Evolutionary conservation across 1,140 invertebrate genomes (phyloP).

Genomic region (Holotrichia oblita): DNA sequence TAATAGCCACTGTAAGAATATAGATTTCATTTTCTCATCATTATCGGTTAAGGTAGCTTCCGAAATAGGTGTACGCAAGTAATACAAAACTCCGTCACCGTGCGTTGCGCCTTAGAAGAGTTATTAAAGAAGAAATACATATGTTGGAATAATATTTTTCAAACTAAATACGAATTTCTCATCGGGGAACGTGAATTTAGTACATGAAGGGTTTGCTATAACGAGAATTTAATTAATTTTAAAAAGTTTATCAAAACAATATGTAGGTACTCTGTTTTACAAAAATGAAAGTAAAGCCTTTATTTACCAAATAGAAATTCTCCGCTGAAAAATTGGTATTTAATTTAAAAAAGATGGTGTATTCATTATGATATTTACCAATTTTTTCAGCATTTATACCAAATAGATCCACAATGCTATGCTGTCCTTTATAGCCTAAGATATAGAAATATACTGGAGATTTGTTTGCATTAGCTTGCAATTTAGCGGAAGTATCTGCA

Average conservation of each 20-base stretch:
- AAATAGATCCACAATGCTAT: neutral
- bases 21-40: neutral
- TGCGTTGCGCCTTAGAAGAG: constrained; percentile 2
- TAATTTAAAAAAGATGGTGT: too few relatives aligned
- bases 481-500: constrained; percentile 8
- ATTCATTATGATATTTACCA: neutral
- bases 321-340: too few relatives aligned
- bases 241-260: too few relatives aligned
- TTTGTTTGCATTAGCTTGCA: constrained; percentile 28
- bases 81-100: constrained; percentile 19
- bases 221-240: too few relatives aligned
- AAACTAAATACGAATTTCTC: too few relatives aligned
- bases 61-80: neutral
- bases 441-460: constrained; percentile 30
- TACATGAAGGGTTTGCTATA: too few relatives aligned
- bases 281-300: too few relatives aligned
- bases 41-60: neutral
- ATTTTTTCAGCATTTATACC: neutral
- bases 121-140: too few relatives aligned
- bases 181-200: too few relatives aligned
- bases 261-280: too few relatives aligned
- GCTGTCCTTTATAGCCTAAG: constrained; percentile 28
- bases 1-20: neutral
- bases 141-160: too few relatives aligned
- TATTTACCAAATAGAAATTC: too few relatives aligned